Conservation (phyloP, 2,797 vertebrate species). For the Decapterus maruadsi region DNA sequence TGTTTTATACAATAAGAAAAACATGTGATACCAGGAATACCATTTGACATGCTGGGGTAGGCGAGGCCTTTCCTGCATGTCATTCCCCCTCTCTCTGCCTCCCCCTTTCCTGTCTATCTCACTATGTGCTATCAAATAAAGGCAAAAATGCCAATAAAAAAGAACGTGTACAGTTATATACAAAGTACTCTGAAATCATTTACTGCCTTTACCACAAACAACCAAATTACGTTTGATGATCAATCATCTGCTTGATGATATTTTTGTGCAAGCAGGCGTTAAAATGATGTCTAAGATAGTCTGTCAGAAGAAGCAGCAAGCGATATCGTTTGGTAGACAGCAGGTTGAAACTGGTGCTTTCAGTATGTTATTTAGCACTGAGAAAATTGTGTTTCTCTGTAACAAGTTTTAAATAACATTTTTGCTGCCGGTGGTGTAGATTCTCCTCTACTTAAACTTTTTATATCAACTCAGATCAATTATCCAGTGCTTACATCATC, state of each 20-base stretch:
- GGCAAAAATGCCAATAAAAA: no score
- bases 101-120: no score
- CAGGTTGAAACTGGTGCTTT: not conserved
- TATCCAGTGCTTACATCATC: not conserved
- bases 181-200: not conserved
- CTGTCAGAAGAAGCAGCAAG: not conserved
- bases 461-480: not conserved
- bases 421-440: not conserved
- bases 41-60: not conserved
- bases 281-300: not conserved
- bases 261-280: not conserved
- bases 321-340: not conserved
- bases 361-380: not conserved
- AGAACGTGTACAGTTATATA: not conserved
- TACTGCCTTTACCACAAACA: not conserved
- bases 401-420: not conserved
- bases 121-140: no score
- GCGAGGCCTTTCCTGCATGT: no score
- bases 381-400: not conserved
- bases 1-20: conserved; percentile 7
- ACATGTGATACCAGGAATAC: not conserved
- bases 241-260: not conserved
- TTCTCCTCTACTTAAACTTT: not conserved
- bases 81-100: no score
- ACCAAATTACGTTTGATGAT: not conserved